Evolutionary conservation across 1,140 invertebrate species (phyloP).

Genomic region (Diprion similis): DNA sequence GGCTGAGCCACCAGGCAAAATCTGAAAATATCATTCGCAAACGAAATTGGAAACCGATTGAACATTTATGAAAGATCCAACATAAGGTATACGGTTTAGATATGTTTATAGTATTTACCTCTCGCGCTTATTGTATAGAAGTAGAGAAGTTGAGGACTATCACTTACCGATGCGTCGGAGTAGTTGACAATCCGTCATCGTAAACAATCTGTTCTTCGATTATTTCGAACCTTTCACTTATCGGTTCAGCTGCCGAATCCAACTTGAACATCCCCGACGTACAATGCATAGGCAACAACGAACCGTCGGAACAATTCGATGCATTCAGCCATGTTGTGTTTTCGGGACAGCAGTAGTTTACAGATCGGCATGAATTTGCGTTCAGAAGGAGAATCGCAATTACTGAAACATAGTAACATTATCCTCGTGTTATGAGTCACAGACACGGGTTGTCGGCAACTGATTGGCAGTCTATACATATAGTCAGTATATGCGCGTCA

Average conservation of each 20-base stretch:
- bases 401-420: not conserved
- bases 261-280: slow-evolving; percentile 24
- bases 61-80: too few species aligned
- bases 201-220: not conserved
- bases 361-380: not conserved
- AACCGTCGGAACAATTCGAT: slow-evolving; percentile 39
- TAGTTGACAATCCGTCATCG: too few species aligned
- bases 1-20: slow-evolving; percentile 53
- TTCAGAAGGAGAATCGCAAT: not conserved
- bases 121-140: too few species aligned
- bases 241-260: slow-evolving; percentile 7
- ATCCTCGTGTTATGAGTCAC: not conserved
- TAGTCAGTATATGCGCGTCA: too few species aligned
- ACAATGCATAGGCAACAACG: slow-evolving; percentile 32
- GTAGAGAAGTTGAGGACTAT: too few species aligned
- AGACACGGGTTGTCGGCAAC: not conserved
- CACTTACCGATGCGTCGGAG: too few species aligned
- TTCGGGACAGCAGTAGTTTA: slow-evolving; percentile 31
- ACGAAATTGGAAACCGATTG: too few species aligned
- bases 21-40: slow-evolving; percentile 43
- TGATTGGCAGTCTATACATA: too few species aligned
- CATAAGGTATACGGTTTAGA: too few species aligned
- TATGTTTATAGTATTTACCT: too few species aligned
- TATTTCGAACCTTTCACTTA: not conserved
- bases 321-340: slow-evolving; percentile 7